Evolutionary conservation across 1,140 invertebrate genomes (phyloP), one percentile per base, ranked within the genome.

Genomic region (Diuraphis noxia): DNA sequence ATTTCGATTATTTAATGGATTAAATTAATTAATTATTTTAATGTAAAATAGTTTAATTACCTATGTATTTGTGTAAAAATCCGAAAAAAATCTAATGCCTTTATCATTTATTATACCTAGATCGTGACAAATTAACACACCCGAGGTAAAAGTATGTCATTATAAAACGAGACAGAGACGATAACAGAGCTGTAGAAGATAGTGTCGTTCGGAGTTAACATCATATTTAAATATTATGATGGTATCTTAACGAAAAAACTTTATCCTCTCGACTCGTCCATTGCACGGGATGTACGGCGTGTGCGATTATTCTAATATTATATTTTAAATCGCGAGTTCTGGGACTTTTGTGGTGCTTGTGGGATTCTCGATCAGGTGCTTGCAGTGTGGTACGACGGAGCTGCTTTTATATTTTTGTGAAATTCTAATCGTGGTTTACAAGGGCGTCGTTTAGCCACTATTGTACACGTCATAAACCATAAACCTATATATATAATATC

Each of bases 271-370:
- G 56, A 63, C 56, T 46, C 46, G 13, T 17, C 19, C 46, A 1
- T 34, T 23, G 36, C 4, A 2, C 46, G 36, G 88, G 34, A 43
- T 77, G 13, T 34, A 19, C 23, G 30, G n/a, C 40, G 49, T 49
- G 5, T 56, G 56, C 56, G 8, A 72, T 72, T 72, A 34, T 72
- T 72, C 17, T 34, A 34, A 17, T 79, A 90, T 90, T 49, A 90
- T 46, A 90, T 79, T 90, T 49, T 90, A 90, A 63, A 36, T 46
- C n/a, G 46, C n/a, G 46, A 52, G 46, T 38, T 38, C 46, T n/a
- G 56, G 13, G n/a, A 17, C 30, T 17, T 4, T 72, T 72, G n/a
- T 17, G 56, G 56, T n/a, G 82, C 25, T 30, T 43, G 43, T 46
- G 84, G 84, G n/a, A 85, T 85, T 43, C n/a, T n/a, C 17, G 21